A percentile compares a stretch with the other conserved stretches of the same genome.
Evolutionary conservation across 2,888 invertebrate genomes (phyloP).

Genomic region (Drosophila multiciliata): DNA sequence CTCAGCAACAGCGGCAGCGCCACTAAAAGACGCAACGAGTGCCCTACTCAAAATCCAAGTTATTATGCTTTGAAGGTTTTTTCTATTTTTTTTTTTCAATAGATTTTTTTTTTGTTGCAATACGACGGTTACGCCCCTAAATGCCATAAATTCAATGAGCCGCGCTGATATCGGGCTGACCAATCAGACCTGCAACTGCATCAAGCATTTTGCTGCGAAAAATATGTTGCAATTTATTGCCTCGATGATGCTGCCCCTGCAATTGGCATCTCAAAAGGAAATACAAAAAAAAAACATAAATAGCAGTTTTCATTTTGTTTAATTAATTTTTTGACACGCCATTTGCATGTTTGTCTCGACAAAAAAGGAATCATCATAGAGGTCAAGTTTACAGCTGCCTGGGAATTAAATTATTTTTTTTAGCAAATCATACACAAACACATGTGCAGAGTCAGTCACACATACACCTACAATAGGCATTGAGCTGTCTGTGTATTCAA

Average conservation of each 20-base stretch:
- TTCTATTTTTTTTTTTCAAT: neutral
- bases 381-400: conserved; percentile 68
- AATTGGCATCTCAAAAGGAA: neutral
- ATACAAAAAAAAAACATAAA: neutral
- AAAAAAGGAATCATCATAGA: conserved; percentile 43
- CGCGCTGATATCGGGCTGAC: conserved; percentile 57
- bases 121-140: conserved; percentile 68
- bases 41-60: conserved; percentile 79
- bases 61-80: conserved; percentile 76
- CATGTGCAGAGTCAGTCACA: conserved; percentile 17
- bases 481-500: conserved; percentile 50
- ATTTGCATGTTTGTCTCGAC: conserved; percentile 52
- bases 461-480: conserved; percentile 30
- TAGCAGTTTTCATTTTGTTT: conserved; percentile 14
- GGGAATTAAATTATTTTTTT: conserved; percentile 12
- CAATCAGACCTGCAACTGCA: conserved; percentile 54
- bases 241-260: conserved; percentile 34
- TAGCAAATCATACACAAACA: conserved; percentile 7
- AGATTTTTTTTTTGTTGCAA: conserved; percentile 48
- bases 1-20: conserved; percentile 10
- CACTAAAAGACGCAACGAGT: conserved; percentile 60
- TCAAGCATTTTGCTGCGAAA: conserved; percentile 3
- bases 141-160: conserved; percentile 78
- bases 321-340: conserved; percentile 60
- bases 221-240: conserved; percentile 49